Percentiles rank a stretch among this genome's conserved stretches.
Conservation (phyloP, 2,797 vertebrate genomes). For the Clarias platycephalus region DNA sequence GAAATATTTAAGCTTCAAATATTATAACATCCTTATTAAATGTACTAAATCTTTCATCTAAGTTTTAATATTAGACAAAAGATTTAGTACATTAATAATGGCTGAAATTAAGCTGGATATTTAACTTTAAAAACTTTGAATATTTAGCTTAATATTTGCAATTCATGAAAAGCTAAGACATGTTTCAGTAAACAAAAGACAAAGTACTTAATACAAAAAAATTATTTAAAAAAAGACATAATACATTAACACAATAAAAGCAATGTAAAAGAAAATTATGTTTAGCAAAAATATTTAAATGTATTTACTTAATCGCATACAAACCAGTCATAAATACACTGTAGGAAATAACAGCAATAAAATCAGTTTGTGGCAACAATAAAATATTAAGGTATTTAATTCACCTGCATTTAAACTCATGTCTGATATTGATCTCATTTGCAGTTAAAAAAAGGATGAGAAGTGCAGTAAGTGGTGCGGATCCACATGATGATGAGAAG, state of each 20-base stretch:
- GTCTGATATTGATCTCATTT: not conserved
- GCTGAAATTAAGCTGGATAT: not conserved
- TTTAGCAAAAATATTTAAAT: constrained; percentile 4
- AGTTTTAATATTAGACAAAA: too few species aligned
- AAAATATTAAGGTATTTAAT: constrained; percentile 1
- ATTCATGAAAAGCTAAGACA: not conserved
- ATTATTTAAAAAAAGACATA: too few species aligned
- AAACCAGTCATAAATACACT: not conserved
- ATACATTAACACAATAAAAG: not conserved
- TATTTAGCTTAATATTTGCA: not conserved
- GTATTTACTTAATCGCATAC: not conserved
- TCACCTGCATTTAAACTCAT: not conserved
- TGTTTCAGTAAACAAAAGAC: not conserved
- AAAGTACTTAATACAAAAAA: not conserved
- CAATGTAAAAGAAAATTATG: not conserved
- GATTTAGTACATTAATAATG: too few species aligned
- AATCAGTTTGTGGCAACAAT: not conserved
- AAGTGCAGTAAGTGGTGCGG: not conserved
- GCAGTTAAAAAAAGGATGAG: not conserved
- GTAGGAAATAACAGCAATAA: not conserved
- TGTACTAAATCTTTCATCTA: not conserved
- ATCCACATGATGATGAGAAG: not conserved
- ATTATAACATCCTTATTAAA: too few species aligned
- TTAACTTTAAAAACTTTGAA: not conserved
- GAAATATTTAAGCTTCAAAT: not conserved